Base-by-base conservation (phyloP, 2,113 vertebrate species). In the Proteles cristata region DNA sequence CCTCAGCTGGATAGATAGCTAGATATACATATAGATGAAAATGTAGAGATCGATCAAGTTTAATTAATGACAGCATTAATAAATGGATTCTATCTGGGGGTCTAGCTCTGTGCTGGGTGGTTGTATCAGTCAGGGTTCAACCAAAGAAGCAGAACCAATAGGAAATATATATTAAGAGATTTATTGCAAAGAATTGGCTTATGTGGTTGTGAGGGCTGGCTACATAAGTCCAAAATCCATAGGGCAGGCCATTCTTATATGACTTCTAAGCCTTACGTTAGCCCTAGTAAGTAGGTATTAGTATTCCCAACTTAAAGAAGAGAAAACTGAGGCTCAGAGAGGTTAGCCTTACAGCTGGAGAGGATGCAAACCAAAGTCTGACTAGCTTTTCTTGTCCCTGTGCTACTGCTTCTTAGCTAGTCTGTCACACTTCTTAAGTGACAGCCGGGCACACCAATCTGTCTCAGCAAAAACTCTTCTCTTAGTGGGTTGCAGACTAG, bases 391-490 rank as follows among this genome's bases (percentile, higher is more conserved):
- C 84, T 90, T 84, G 28, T 63, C 66, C 31, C 83, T 26, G 17
- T 81, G 81, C 50, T 85, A 21, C 77, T 73, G 11, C 39, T 90
- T 31, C 33, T 85, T 94, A 76, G 81, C 43, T 94, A 81, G 43
- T 84, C 90, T 90, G 93, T 95, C 69, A 93, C 2, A 33, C 8
- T 95, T 95, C 48, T 69, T 69, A 77, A 77, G 58, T 55, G 94
- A 94, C 88, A 96, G 68, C 85, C 73, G 65, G 50, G 61, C n/a
- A 88, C 10, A 1, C 69, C 94, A 95, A 74, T 95, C 61, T 91
- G 90, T 91, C 61, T 90, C 77, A 43, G 82, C 93, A 66, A 91
- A 93, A 96, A 53, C 48, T 68, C 58, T 79, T 85, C 71, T 88
- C 45, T 83, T 63, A 74, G 65, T 74, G 87, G 50, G 66, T 25